phyloP scores from a whole-genome alignment of 2,113 vertebrate genomes.

The Tragelaphus strepsiceros region DNA sequence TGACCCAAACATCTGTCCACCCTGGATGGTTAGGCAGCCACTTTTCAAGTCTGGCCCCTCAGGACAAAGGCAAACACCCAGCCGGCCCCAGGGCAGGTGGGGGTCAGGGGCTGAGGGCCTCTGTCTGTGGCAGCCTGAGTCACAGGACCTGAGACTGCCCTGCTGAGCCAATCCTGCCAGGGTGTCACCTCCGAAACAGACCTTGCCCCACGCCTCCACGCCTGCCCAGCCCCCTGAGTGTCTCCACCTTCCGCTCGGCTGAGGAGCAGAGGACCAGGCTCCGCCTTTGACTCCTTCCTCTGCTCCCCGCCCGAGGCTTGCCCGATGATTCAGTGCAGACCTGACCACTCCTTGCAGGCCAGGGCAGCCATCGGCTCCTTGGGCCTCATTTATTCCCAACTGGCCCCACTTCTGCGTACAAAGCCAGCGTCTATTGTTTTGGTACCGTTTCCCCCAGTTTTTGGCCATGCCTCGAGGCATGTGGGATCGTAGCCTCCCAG shows the following conservation, averaged over 20 bases:
- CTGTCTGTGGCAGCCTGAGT: too few species aligned
- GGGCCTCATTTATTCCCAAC: rapidly evolving
- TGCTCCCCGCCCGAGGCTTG: too few species aligned
- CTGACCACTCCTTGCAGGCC: neutral
- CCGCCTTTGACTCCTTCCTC: neutral
- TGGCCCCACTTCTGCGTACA: too few species aligned
- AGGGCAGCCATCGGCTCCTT: rapidly evolving
- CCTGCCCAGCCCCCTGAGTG: neutral
- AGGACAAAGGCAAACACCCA: neutral
- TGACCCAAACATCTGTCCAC: neutral
- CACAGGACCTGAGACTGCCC: rapidly evolving
- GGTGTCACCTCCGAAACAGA: rapidly evolving
- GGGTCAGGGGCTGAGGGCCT: neutral
- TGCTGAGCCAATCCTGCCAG: neutral
- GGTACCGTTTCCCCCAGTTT: rapidly evolving
- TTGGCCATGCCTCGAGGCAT: neutral
- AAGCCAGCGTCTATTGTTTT: neutral
- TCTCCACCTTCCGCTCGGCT: neutral
- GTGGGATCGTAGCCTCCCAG: neutral
- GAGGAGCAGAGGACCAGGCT: neutral
- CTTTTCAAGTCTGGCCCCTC: too few species aligned
- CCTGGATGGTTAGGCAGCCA: neutral
- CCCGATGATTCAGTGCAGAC: rapidly evolving
- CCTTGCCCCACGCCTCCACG: rapidly evolving
- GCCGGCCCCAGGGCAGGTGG: neutral